These are phyloP conservation scores for Miniopterus natalensis DNA, from an alignment of 2,113 vertebrate species.

Conservation along the genomic window DNA sequence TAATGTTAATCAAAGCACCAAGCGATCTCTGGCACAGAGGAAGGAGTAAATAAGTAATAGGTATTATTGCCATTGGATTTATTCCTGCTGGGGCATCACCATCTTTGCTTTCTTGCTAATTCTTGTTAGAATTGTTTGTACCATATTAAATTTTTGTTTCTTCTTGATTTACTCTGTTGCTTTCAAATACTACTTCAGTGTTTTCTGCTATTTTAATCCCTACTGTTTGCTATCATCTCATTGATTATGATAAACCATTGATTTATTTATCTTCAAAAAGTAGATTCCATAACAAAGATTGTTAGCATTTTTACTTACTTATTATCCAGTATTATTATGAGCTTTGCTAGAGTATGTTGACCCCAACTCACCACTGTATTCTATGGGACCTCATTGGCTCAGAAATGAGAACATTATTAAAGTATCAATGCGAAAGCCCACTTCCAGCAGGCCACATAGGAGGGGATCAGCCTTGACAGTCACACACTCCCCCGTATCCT, in stretches of 20 bases:
- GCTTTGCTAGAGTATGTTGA: background rate
- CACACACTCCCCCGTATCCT: background rate
- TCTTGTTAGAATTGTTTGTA: constrained; percentile 43
- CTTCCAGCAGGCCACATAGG: background rate
- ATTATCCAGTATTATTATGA: background rate
- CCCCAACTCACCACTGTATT: background rate
- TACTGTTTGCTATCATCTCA: constrained; percentile 15
- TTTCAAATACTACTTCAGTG: constrained; percentile 62
- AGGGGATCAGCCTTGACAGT: background rate
- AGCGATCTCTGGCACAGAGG: background rate
- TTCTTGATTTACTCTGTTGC: constrained; percentile 38
- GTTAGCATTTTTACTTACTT: background rate
- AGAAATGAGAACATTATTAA: background rate
- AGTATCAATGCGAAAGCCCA: background rate
- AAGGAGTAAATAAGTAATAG: background rate
- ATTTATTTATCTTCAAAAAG: background rate
- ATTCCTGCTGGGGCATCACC: background rate
- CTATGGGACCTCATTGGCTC: background rate
- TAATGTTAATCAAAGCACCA: constrained; percentile 14
- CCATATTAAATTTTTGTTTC: constrained; percentile 19
- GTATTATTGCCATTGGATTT: constrained; percentile 8
- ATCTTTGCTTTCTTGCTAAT: constrained; percentile 50
- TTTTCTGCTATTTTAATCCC: constrained; percentile 19
- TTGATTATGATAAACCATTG: constrained; percentile 19
- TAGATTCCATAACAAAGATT: constrained; percentile 15